These are phyloP conservation scores for Tridacna crocea DNA, from an alignment of 2,888 invertebrate genomes.

Conservation along the genomic window DNA sequence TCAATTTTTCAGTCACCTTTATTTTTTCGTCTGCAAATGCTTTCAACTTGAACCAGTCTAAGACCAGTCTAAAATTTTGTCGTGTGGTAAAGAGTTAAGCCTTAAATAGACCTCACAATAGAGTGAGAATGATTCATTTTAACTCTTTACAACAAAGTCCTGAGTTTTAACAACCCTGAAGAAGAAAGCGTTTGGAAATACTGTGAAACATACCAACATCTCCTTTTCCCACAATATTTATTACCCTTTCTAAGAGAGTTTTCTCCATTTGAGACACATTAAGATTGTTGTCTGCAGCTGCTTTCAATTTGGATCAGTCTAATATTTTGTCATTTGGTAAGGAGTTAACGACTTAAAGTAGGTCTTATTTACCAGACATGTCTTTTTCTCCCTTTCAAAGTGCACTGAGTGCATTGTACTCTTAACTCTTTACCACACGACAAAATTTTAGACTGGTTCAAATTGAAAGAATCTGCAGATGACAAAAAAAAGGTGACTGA, in stretches of 20 bases:
- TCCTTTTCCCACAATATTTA: neutral
- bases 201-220: neutral
- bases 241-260: neutral
- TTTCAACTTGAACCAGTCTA: no score
- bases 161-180: no score
- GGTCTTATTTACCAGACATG: neutral
- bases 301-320: neutral
- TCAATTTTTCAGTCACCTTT: no score
- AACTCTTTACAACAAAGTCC: no score
- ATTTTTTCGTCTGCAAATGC: no score
- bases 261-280: neutral
- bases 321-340: no score
- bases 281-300: neutral
- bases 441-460: neutral
- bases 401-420: neutral
- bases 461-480: neutral
- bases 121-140: no score
- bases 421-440: neutral
- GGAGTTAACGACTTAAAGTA: neutral
- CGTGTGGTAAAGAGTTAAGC: no score
- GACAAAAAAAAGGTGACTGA: neutral
- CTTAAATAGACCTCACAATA: no score
- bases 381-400: neutral
- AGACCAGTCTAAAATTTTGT: no score
- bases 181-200: no score